Base-by-base conservation (phyloP, 2,797 vertebrate species). In the Megaceryle alcyon region DNA sequence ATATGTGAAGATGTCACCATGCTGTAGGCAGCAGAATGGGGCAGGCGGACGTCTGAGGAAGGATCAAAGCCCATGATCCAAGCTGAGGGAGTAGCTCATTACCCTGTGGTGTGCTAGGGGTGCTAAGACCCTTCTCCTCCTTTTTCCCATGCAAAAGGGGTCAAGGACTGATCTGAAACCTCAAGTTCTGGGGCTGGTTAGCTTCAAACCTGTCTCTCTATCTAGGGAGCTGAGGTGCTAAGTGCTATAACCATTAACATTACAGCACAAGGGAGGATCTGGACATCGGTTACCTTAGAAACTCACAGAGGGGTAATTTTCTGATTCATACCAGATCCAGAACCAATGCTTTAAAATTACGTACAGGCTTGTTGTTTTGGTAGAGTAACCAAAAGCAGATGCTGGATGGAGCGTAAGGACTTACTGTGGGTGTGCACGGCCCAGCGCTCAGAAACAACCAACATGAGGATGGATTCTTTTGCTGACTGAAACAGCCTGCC, bases 301-400 rank as follows among this genome's bases (percentile, higher is more conserved):
- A 92, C 83, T 56, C 88, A 39, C 61, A 72, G 83, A 84, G 68
- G 39, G 57, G 21, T 68, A 69, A 88, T 92, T 79, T 92, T 68
- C 86, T 95, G 84, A 92, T 97, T 93, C 49, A 1, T 78, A 92
- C 82, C 92, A 92, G 73, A 70, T 37, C 80, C 82, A 88, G 91
- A 91, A 88, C 70, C 73, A 48, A 48, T 44, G 90, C 60, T 90
- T 64, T 83, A 49, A 70, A 81, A 83, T 94, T 25, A 56, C 31
- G 70, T n/a, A 57, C 91, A 95, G 61, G n/a, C 65, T 59, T 94
- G 73, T 77, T 95, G 73, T 60, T 96, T 88, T 69, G 80, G 78
- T 71, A 66, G 73, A 86, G 39, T 89, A 97, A 97, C 37, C 16
- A 15, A 75, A 96, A 97, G 92, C 96, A 98, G 97, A 97, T 96